Evolutionary conservation across 2,797 vertebrate species (phyloP).

Genomic region (Atherinosoma microstoma): DNA sequence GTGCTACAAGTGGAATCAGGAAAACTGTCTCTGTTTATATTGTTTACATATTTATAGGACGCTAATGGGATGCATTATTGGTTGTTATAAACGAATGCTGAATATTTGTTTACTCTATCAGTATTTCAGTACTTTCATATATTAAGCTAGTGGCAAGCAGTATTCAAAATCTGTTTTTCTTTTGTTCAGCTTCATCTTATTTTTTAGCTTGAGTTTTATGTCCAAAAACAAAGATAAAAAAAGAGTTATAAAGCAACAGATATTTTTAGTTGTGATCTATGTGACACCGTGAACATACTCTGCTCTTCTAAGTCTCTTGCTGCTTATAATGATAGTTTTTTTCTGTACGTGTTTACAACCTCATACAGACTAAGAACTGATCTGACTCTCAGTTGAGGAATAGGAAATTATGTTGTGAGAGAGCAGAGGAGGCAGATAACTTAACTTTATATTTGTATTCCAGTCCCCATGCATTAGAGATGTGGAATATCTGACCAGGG

Average conservation of each 20-base stretch:
- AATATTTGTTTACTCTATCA: background rate
- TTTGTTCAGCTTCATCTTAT: too few relatives aligned
- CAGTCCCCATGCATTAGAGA: too few relatives aligned
- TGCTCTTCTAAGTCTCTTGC: background rate
- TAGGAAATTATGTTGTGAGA: background rate
- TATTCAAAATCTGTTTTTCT: background rate
- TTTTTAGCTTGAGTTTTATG: too few relatives aligned
- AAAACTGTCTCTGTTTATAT: background rate
- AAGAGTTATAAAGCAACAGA: too few relatives aligned
- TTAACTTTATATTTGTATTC: too few relatives aligned
- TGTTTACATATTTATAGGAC: too few relatives aligned
- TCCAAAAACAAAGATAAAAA: too few relatives aligned
- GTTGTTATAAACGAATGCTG: background rate
- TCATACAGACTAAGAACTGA: slow-evolving; percentile 2
- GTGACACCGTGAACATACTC: background rate
- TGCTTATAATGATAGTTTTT: background rate
- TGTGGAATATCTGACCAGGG: background rate
- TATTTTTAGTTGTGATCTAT: background rate
- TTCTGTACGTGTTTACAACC: too few relatives aligned
- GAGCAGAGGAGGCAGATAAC: background rate
- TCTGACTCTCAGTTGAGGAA: background rate
- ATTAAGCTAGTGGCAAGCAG: too few relatives aligned
- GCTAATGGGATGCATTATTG: too few relatives aligned
- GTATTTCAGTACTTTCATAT: background rate
- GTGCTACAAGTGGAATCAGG: background rate